A percentile compares a stretch with the other conserved stretches of the same genome.
phyloP scores from a whole-genome alignment of 2,113 vertebrate genomes.

The Papio anubis region DNA sequence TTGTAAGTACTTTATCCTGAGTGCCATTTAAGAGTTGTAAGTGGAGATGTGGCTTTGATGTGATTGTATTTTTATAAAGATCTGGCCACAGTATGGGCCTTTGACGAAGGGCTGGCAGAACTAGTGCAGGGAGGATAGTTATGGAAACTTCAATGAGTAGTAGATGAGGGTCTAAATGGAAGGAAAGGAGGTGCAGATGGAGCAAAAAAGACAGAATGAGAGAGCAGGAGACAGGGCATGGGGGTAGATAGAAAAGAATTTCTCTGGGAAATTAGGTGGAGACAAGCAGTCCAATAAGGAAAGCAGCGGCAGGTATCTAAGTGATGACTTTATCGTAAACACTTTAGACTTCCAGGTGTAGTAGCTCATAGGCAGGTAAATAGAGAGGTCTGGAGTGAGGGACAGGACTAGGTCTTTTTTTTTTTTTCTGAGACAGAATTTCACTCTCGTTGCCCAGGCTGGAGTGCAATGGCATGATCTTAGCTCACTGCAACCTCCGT shows the following conservation, averaged over 20 bases:
- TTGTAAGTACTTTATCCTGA: background rate
- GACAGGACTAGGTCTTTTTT: background rate
- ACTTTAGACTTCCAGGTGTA: background rate
- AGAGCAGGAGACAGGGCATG: background rate
- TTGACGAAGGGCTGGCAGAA: background rate
- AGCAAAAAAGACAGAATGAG: background rate
- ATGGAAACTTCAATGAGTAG: background rate
- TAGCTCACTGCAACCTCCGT: too few species aligned
- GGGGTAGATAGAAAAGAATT: background rate
- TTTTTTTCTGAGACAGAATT: too few species aligned
- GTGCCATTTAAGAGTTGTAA: constrained; percentile 5
- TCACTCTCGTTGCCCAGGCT: too few species aligned
- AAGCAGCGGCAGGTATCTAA: background rate
- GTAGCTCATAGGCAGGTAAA: background rate
- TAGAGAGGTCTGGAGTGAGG: background rate
- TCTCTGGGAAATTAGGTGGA: background rate
- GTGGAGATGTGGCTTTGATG: background rate
- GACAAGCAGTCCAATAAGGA: background rate
- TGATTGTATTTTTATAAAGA: constrained; percentile 16
- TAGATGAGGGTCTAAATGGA: background rate
- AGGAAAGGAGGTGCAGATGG: background rate
- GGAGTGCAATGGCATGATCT: too few species aligned
- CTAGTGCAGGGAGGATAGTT: background rate
- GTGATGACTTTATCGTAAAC: background rate
- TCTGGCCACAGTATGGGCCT: background rate